Evolutionary conservation across 2,113 vertebrate genomes (phyloP).

Genomic region (Lichenostomus cassidix): DNA sequence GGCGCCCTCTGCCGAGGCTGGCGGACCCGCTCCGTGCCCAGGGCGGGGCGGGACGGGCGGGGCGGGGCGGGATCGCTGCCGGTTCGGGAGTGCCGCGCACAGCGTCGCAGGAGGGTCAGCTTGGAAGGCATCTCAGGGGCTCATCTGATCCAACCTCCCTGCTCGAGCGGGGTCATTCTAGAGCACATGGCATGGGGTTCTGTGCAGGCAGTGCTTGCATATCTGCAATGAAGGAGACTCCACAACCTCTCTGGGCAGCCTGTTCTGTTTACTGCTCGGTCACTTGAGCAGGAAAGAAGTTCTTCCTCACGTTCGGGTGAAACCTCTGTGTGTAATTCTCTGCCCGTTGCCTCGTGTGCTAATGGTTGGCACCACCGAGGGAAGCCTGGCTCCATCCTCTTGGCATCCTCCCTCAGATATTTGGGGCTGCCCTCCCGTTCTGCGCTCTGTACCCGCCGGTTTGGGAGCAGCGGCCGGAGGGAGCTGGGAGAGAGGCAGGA

Average conservation of each 20-base stretch:
- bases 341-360: not conserved
- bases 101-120: rapidly evolving
- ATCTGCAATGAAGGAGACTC: not conserved
- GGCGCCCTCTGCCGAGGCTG: no score
- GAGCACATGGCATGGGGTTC: not conserved
- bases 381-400: not conserved
- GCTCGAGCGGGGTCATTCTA: not conserved
- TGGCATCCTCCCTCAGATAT: rapidly evolving
- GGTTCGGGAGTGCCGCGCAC: not conserved
- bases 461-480: not conserved
- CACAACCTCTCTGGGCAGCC: not conserved
- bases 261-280: not conserved
- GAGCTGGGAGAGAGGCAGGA: not conserved
- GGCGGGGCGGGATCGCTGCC: no score
- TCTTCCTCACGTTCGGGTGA: not conserved
- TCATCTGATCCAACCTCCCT: not conserved
- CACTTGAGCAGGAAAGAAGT: not conserved
- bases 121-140: not conserved
- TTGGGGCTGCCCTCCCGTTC: not conserved
- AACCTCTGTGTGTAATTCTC: not conserved
- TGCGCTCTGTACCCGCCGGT: rapidly evolving
- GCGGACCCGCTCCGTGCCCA: no score
- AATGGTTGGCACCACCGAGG: not conserved
- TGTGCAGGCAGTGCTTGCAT: no score
- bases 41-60: no score